Conservation (phyloP, 2,113 vertebrate species). For the Lathamus discolor region DNA sequence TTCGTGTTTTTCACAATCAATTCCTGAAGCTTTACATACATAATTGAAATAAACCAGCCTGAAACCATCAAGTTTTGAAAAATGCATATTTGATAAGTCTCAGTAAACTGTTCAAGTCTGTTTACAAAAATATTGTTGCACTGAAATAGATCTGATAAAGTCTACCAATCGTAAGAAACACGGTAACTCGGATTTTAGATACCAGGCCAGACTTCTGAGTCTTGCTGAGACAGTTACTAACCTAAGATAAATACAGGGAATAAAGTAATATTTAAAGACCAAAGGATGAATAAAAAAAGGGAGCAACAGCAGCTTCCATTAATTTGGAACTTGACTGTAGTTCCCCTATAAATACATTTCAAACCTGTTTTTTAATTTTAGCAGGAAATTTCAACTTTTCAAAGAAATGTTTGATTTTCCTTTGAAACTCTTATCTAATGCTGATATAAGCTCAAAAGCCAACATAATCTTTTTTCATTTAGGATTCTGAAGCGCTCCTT, state of each 20-base stretch:
- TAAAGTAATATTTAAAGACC: not conserved
- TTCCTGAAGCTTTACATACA: not conserved
- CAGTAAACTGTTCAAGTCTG: not conserved
- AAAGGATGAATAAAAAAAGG: not conserved
- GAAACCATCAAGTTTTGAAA: not conserved
- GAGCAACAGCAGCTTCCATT: not conserved
- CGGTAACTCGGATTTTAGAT: not conserved
- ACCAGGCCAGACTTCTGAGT: not conserved
- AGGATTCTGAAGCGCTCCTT: not conserved
- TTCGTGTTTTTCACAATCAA: not conserved
- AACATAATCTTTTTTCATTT: not conserved
- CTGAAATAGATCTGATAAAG: not conserved
- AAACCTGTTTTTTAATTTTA: not conserved
- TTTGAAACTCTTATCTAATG: not conserved
- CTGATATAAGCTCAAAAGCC: not conserved
- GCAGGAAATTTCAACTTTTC: not conserved
- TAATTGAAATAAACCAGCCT: not conserved
- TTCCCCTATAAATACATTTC: not conserved
- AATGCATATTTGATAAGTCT: not conserved
- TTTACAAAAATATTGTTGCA: not conserved
- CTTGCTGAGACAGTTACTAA: not conserved
- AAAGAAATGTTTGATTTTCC: not conserved
- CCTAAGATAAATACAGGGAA: not conserved
- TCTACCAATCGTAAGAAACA: not conserved
- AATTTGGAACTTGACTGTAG: not conserved